Evolutionary conservation across 2,888 invertebrate genomes (phyloP), one percentile per base, ranked within the genome.

Genomic region (Timema podura): DNA sequence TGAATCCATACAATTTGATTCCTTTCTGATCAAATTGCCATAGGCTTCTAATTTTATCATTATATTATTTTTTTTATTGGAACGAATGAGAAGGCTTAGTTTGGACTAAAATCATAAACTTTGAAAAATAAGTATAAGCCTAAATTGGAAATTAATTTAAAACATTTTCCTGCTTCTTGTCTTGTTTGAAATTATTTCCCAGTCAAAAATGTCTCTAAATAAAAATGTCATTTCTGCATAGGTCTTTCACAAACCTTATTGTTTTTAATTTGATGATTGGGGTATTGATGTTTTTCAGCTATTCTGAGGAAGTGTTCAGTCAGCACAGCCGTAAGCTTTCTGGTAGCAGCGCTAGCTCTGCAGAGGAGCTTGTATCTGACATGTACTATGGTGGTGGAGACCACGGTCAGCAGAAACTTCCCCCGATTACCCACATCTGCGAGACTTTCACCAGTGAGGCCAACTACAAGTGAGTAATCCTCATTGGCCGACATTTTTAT

Each of bases 301-400:
- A 87, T 79, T 88, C 89, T 0, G 89, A 89, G 76, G 89, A 89
- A 76, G 82, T 89, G 9, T 87, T 88, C 76, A 89, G 87, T 73
- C 88, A 88, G 75, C 88, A 88, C 65, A 88, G 88, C 30, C 85
- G 87, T 72, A 87, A 86, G 76, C 80, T 86, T 78, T 86, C 85
- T 6, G 80, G 80, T 11, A 80, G 81, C n/a, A 80, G 80, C 71
- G 77, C 78, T 15, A 77, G 77, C 71, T 81, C 80, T 8, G 82
- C 82, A n/a, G 77, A 76, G 45, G 84, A 85, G 70, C 73, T 84
- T 6, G 80, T 81, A 1, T 82, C 82, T 2, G 84, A 84, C 74
- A 75, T 82, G 16, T 79, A 79, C 70, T 79, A 75, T 65, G 77
- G 73, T 44, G 65, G 64, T 64, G 54, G 76, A 46, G 69, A 71